phyloP scores from a whole-genome alignment of 2,113 vertebrate species.

The Tringa solitaria region DNA sequence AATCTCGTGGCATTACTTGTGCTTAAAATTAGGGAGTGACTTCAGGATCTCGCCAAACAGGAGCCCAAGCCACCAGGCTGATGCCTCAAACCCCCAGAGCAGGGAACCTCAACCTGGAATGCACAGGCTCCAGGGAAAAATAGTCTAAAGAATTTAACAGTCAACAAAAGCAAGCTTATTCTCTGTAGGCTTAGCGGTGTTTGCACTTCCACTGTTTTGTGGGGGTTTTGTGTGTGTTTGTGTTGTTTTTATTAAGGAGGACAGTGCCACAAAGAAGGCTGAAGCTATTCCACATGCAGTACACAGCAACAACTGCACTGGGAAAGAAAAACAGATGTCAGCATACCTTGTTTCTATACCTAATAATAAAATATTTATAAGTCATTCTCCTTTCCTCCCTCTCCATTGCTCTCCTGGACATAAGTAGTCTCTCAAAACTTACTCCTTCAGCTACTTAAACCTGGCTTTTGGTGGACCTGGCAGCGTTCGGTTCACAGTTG shows the following conservation, averaged over 20 bases:
- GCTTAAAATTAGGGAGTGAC: neutral
- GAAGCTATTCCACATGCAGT: neutral
- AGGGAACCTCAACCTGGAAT: neutral
- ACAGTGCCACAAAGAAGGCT: neutral
- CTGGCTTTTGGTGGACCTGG: neutral
- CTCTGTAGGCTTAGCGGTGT: neutral
- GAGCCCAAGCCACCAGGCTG: neutral
- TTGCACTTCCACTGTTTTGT: neutral
- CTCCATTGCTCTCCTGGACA: neutral
- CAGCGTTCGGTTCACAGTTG: accelerated
- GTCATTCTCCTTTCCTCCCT: neutral
- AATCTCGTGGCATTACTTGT: neutral
- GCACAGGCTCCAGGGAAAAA: neutral
- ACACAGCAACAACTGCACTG: neutral
- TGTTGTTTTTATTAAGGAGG: neutral
- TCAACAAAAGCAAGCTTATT: neutral
- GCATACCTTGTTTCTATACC: conserved; percentile 8
- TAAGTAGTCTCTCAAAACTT: neutral
- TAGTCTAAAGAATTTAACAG: neutral
- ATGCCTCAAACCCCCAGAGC: neutral
- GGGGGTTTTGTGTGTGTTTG: neutral
- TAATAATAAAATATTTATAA: conserved; percentile 22
- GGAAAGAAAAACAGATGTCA: conserved; percentile 43
- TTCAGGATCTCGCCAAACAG: neutral
- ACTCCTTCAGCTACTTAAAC: neutral